Evolutionary conservation across 1,140 invertebrate genomes (phyloP).

Genomic region (Pteromalus puparum): DNA sequence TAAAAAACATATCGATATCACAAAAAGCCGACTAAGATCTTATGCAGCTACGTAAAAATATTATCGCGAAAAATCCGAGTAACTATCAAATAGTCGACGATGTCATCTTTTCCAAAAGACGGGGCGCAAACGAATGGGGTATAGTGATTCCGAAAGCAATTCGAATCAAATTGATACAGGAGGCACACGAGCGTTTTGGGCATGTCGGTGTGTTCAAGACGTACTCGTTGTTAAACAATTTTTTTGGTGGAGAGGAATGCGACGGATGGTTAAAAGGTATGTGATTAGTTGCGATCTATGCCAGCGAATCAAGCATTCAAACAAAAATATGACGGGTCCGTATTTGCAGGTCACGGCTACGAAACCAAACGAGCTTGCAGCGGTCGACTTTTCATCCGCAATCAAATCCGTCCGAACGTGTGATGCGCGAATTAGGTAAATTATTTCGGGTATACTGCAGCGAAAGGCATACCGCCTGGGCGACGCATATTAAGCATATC

Average conservation of each 20-base stretch:
- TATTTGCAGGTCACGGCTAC: slow-evolving; percentile 3
- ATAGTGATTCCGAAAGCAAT: too few relatives aligned
- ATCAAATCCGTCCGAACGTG: slow-evolving; percentile 53
- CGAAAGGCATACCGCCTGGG: slow-evolving; percentile 55
- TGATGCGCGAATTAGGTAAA: slow-evolving; percentile 56
- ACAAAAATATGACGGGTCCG: not conserved
- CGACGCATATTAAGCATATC: slow-evolving; percentile 49
- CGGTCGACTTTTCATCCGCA: slow-evolving; percentile 57
- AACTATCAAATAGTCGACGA: too few relatives aligned
- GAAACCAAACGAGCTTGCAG: slow-evolving; percentile 21
- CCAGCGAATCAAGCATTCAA: not conserved
- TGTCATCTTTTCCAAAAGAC: too few relatives aligned
- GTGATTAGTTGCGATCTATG: not conserved
- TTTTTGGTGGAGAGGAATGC: slow-evolving; percentile 16
- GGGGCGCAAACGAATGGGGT: too few relatives aligned
- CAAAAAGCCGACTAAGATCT: too few relatives aligned
- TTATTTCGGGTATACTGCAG: slow-evolving; percentile 60
- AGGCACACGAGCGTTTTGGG: not conserved
- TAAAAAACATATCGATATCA: not conserved
- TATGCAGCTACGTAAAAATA: too few relatives aligned
- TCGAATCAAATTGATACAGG: not conserved
- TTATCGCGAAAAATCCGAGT: too few relatives aligned
- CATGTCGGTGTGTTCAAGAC: not conserved
- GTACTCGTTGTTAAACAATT: not conserved
- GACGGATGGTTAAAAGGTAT: not conserved